A percentile compares a stretch with the other conserved stretches of the same genome.
phyloP scores from a whole-genome alignment of 2,113 vertebrate species.

The Leucosticte australis region DNA sequence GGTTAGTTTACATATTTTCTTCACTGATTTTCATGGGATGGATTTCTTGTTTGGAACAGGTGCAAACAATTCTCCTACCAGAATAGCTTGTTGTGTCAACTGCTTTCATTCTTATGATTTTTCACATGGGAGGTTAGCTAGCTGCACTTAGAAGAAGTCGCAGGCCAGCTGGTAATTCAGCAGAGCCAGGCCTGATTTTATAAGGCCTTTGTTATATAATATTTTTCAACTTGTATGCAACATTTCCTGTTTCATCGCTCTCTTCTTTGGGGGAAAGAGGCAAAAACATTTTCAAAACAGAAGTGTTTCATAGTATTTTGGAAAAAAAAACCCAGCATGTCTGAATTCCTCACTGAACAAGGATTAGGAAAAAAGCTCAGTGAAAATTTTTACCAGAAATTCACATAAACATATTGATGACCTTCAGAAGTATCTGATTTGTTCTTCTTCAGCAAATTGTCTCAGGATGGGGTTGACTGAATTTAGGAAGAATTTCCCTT shows the following conservation, averaged over 20 bases:
- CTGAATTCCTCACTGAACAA: background rate
- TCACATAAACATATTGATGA: accelerated
- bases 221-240: background rate
- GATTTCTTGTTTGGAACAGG: background rate
- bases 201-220: background rate
- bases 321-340: background rate
- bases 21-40: background rate
- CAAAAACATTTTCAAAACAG: background rate
- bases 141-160: background rate
- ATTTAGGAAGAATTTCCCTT: background rate
- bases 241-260: background rate
- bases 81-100: background rate
- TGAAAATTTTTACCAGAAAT: background rate
- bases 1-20: background rate
- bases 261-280: background rate
- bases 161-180: background rate
- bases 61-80: background rate
- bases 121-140: background rate
- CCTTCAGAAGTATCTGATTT: background rate
- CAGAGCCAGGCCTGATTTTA: background rate
- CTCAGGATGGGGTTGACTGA: background rate
- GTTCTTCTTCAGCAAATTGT: background rate
- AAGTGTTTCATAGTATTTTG: background rate
- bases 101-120: background rate
- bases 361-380: background rate